Conservation (phyloP, 2,888 invertebrate species). For the Drosophila anceps region DNA sequence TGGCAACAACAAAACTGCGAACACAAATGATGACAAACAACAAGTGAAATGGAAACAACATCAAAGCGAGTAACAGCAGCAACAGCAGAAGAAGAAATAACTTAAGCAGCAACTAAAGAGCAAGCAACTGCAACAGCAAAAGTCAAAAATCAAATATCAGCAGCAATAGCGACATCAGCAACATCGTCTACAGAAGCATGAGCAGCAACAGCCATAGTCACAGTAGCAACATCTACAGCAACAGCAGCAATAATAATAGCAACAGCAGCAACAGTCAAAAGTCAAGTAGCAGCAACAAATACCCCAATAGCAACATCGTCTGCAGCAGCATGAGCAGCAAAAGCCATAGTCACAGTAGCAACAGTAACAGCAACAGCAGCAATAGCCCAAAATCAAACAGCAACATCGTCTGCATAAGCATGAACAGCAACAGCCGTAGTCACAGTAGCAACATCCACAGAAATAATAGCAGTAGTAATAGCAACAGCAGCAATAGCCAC, state of each 20-base stretch:
- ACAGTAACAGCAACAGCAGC: not conserved
- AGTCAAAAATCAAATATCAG: not conserved
- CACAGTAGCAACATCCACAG: not conserved
- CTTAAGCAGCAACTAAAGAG: not conserved
- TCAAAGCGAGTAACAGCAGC: not conserved
- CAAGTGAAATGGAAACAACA: not conserved
- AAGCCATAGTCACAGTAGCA: not conserved
- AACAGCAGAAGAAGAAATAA: not conserved
- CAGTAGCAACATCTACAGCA: not conserved
- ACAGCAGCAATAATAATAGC: not conserved
- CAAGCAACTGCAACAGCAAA: not conserved
- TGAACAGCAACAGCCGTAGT: not conserved
- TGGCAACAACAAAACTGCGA: not conserved
- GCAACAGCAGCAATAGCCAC: not conserved
- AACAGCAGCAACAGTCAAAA: not conserved
- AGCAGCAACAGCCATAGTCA: not conserved
- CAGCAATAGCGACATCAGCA: not conserved
- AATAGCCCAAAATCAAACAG: not conserved
- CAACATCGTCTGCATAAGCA: not conserved
- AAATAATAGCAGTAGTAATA: not conserved
- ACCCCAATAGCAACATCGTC: not conserved
- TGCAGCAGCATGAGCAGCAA: not conserved
- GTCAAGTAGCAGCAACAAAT: not conserved
- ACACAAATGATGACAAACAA: not conserved
- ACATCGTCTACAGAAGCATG: not conserved